Evolutionary conservation across 2,797 vertebrate genomes (phyloP).

Genomic region (Phataginus tricuspis): DNA sequence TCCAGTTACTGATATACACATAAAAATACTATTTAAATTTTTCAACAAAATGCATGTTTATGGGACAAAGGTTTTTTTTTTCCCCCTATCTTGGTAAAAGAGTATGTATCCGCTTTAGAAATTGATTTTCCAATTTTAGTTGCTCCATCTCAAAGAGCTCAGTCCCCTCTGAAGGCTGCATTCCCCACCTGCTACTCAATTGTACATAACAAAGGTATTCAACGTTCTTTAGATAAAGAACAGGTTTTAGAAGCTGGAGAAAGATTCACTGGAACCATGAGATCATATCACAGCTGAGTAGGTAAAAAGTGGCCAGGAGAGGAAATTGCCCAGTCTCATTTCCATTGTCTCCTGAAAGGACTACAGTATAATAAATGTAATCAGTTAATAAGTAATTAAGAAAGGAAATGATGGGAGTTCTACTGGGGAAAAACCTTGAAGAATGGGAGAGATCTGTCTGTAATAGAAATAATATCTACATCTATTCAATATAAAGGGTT

Average conservation of each 20-base stretch:
- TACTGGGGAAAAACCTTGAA: not conserved
- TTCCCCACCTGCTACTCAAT: not conserved
- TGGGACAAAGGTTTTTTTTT: not conserved
- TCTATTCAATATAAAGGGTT: not conserved
- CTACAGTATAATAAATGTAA: not conserved
- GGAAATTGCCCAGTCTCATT: not conserved
- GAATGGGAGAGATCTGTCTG: not conserved
- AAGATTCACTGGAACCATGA: not conserved
- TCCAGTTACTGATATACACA: not conserved
- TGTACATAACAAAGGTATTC: not conserved
- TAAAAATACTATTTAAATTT: conserved; percentile 29
- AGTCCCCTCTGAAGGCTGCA: not conserved
- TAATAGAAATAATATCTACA: not conserved
- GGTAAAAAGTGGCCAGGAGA: not conserved
- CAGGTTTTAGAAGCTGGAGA: not conserved
- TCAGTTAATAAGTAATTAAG: not conserved
- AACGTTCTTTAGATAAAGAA: not conserved
- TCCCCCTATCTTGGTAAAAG: not conserved
- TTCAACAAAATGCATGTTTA: conserved; percentile 13
- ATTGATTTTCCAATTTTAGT: not conserved
- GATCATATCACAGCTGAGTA: not conserved
- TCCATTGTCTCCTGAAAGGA: not conserved
- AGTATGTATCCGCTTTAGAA: not conserved
- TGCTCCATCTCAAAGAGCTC: not conserved
- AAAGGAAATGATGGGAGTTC: not conserved